Conservation (phyloP, 2,888 invertebrate genomes). For the Pyrrhosoma nymphula region DNA sequence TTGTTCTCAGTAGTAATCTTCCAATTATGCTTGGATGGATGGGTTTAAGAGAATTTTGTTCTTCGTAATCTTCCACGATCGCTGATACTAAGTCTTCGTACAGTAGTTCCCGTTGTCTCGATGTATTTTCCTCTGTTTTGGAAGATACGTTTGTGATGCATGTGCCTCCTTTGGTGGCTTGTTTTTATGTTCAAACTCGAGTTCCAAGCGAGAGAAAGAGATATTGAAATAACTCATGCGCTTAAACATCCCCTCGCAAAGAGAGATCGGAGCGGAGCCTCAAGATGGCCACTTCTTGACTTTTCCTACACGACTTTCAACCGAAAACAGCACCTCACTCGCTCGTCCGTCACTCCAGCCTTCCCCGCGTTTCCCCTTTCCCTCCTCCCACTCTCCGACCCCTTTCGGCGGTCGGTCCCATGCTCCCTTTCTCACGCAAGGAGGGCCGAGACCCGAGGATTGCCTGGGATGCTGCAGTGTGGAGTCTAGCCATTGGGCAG, state of each 20-base stretch:
- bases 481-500: too few relatives aligned
- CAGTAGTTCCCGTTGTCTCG: too few relatives aligned
- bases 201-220: not conserved
- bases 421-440: not conserved
- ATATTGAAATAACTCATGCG: not conserved
- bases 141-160: too few relatives aligned
- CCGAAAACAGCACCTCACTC: not conserved
- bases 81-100: too few relatives aligned
- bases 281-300: not conserved
- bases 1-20: too few relatives aligned
- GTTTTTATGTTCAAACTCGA: not conserved
- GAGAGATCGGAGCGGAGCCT: not conserved
- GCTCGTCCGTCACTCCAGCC: not conserved
- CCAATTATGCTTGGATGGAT: too few relatives aligned
- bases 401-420: not conserved
- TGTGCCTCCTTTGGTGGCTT: not conserved
- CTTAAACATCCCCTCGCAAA: not conserved
- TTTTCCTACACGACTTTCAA: not conserved
- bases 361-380: not conserved
- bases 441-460: not conserved
- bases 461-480: not conserved
- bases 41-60: too few relatives aligned
- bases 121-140: too few relatives aligned
- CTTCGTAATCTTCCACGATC: too few relatives aligned
- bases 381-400: not conserved